phyloP scores from a whole-genome alignment of 2,888 invertebrate species.

The Bugula neritina region DNA sequence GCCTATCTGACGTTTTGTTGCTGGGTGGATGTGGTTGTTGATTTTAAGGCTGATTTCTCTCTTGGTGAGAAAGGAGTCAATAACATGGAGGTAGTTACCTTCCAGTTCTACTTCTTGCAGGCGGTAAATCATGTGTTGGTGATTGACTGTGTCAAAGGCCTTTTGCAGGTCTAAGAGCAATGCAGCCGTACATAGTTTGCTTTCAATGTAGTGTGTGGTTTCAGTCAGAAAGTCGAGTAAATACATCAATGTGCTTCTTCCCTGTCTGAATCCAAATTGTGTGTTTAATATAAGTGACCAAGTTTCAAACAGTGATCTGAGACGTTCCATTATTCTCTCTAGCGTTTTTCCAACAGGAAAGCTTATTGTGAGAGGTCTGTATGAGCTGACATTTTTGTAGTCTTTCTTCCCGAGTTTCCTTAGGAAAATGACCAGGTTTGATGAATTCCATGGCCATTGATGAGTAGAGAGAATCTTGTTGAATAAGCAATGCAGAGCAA shows the following conservation, averaged over 20 bases:
- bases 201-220: not conserved
- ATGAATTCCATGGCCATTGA: slow-evolving; percentile 14
- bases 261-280: slow-evolving; percentile 10
- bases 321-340: not conserved
- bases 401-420: slow-evolving; percentile 9
- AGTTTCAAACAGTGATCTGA: not conserved
- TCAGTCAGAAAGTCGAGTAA: slow-evolving; percentile 3
- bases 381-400: slow-evolving; percentile 14
- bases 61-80: not conserved
- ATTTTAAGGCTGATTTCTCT: not conserved
- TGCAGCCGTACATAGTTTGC: slow-evolving; percentile 1
- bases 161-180: slow-evolving; percentile 13
- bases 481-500: slow-evolving; percentile 15
- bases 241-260: slow-evolving; percentile 8
- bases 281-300: slow-evolving; percentile 18
- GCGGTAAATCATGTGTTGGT: slow-evolving; percentile 1
- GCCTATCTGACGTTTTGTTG: too few relatives aligned
- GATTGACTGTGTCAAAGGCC: slow-evolving; percentile 17
- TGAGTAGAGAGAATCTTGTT: not conserved
- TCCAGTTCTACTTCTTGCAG: not conserved
- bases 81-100: slow-evolving; percentile 5
- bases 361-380: slow-evolving; percentile 10
- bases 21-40: slow-evolving; percentile 15
- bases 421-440: slow-evolving; percentile 20
- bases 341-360: not conserved